Percentiles rank a stretch among this genome's conserved stretches.
Evolutionary conservation across 1,140 invertebrate genomes (phyloP).

Genomic region (Drosophila bocki): DNA sequence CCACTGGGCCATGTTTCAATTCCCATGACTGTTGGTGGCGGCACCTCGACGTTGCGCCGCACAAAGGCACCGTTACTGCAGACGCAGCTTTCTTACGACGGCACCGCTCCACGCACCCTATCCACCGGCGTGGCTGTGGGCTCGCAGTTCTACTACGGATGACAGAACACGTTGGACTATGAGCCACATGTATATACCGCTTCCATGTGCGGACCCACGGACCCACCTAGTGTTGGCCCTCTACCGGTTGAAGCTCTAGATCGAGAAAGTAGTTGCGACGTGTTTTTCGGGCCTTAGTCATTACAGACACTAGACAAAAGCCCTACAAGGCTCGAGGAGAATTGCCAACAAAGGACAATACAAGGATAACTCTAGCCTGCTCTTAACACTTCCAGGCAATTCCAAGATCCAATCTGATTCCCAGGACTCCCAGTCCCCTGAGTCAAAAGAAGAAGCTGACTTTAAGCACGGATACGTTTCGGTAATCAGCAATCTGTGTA

Average conservation of each 20-base stretch:
- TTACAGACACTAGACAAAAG: background rate
- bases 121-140: conserved; percentile 76
- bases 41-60: conserved; percentile 65
- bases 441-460: too few relatives aligned
- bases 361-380: conserved; percentile 15
- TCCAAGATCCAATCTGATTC: background rate
- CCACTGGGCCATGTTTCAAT: conserved; percentile 42
- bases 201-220: conserved; percentile 6
- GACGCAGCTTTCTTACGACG: conserved; percentile 78
- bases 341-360: conserved; percentile 54
- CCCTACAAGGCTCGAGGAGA: conserved; percentile 4
- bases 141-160: conserved; percentile 83
- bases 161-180: conserved; percentile 63
- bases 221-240: conserved; percentile 8
- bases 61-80: conserved; percentile 60
- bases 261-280: background rate
- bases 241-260: background rate
- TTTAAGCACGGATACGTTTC: background rate
- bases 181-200: conserved; percentile 59
- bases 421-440: background rate
- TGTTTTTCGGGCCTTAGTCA: conserved; percentile 38
- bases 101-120: conserved; percentile 77
- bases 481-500: conserved; percentile 1
- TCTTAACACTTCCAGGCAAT: conserved; percentile 9
- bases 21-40: conserved; percentile 20